These are phyloP conservation scores for Hirundo rustica DNA, from an alignment of 2,797 vertebrate genomes.

Conservation along the genomic window DNA sequence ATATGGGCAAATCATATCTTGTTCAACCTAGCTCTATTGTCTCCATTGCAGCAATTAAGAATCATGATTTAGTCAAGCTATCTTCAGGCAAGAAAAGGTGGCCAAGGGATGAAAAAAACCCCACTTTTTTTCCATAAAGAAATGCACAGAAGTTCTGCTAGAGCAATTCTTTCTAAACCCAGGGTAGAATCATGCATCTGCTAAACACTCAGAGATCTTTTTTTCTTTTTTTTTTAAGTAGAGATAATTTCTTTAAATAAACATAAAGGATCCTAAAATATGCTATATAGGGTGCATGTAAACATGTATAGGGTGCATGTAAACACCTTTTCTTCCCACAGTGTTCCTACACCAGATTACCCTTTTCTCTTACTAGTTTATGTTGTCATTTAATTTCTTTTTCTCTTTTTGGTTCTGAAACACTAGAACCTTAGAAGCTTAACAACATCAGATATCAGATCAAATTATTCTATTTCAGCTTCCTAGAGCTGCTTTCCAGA, in stretches of 20 bases:
- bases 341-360: neutral
- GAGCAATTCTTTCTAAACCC: neutral
- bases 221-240: neutral
- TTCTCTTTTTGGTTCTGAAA: neutral
- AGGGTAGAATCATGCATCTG: neutral
- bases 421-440: neutral
- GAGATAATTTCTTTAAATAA: neutral
- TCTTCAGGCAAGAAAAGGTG: neutral
- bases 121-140: neutral
- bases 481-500: neutral
- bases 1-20: neutral
- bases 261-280: neutral
- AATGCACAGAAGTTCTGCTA: neutral
- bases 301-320: no score
- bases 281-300: no score
- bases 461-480: neutral
- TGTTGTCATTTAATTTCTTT: neutral
- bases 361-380: neutral
- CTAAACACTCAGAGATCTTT: neutral
- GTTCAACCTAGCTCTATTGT: neutral
- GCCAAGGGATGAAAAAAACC: no score
- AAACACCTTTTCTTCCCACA: neutral
- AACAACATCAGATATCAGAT: neutral
- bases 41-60: neutral
- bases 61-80: neutral